phyloP scores from a whole-genome alignment of 2,888 invertebrate genomes.

The Folsomia manolachei region DNA sequence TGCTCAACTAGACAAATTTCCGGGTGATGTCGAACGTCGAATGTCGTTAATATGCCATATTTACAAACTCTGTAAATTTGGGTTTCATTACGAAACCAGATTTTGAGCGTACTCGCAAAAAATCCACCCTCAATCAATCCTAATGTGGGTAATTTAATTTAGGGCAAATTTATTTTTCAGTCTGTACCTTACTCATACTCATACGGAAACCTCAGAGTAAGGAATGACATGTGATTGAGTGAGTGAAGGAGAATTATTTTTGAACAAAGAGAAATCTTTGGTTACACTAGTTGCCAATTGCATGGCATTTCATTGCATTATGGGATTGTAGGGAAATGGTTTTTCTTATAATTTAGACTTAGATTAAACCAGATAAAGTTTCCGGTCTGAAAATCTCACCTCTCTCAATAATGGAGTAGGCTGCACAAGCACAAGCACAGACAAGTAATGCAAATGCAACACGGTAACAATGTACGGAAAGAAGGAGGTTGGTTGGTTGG shows the following conservation, averaged over 20 bases:
- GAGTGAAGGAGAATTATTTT: too few species aligned
- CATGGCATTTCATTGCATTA: background rate
- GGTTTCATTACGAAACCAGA: too few species aligned
- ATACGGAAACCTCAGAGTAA: too few species aligned
- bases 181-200: too few species aligned
- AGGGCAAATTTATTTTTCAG: background rate
- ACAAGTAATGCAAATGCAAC: too few species aligned
- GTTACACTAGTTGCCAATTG: background rate
- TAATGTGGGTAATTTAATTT: background rate
- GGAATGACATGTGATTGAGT: too few species aligned
- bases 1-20: background rate
- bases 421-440: too few species aligned
- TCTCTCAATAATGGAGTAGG: background rate
- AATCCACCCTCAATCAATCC: background rate
- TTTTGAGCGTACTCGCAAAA: background rate
- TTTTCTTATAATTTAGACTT: background rate
- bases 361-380: slow-evolving; percentile 12
- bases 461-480: background rate
- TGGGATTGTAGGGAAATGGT: background rate
- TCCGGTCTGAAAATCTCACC: slow-evolving; percentile 17
- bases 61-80: background rate
- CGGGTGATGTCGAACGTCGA: too few species aligned
- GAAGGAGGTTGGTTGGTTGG: too few species aligned
- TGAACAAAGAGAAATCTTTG: background rate
- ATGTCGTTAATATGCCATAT: too few species aligned